Conservation (phyloP, 2,113 vertebrate species). For the Pangasianodon gigas region DNA sequence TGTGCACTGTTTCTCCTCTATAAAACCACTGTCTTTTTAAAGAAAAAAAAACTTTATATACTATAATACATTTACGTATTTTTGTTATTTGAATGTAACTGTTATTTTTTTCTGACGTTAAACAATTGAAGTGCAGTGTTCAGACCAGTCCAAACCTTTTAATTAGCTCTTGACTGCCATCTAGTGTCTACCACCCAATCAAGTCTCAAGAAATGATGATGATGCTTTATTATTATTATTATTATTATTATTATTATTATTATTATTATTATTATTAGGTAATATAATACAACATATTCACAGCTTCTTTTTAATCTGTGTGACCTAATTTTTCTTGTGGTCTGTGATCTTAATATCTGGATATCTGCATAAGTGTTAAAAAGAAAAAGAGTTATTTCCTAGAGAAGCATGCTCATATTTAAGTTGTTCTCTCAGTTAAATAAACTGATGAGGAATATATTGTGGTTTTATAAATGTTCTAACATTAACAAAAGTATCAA, state of each 20-base stretch:
- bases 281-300: neutral
- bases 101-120: neutral
- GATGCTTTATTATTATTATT: neutral
- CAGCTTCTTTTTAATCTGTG: neutral
- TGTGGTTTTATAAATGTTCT: neutral
- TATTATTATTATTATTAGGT: neutral
- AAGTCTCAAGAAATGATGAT: neutral
- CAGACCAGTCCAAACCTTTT: neutral
- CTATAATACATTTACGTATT: neutral
- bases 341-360: neutral
- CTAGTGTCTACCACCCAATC: slow-evolving; percentile 13
- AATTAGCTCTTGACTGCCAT: slow-evolving; percentile 37
- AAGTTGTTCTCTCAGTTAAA: neutral
- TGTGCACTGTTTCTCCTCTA: neutral
- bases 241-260: neutral
- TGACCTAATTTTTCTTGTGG: neutral
- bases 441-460: neutral
- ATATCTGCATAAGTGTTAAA: neutral
- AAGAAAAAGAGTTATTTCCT: neutral
- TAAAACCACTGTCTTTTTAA: neutral
- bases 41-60: neutral
- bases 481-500: neutral
- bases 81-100: neutral
- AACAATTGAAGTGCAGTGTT: neutral
- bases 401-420: neutral